phyloP scores from a whole-genome alignment of 2,797 vertebrate species.

The Protonibea diacanthus region DNA sequence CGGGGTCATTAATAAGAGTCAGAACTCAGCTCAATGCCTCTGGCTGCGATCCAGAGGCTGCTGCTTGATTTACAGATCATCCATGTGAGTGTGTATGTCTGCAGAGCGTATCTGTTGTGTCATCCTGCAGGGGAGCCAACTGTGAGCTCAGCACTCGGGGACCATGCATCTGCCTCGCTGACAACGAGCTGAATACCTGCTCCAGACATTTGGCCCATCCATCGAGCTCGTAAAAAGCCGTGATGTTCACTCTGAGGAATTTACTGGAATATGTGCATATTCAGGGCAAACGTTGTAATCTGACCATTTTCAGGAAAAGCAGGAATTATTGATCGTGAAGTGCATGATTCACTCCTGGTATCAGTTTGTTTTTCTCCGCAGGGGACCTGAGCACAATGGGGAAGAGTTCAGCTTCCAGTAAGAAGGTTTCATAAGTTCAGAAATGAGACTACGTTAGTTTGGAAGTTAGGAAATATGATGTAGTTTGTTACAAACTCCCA shows the following conservation, averaged over 20 bases:
- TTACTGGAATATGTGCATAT: constrained; percentile 31
- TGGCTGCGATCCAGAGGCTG: constrained; percentile 42
- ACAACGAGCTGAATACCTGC: constrained; percentile 53
- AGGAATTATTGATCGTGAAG: constrained; percentile 32
- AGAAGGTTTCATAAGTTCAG: constrained; percentile 33
- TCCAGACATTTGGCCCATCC: constrained; percentile 53
- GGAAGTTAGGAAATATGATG: constrained; percentile 32
- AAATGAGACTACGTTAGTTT: neutral
- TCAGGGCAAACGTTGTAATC: constrained; percentile 26
- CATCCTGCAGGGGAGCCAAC: constrained; percentile 63
- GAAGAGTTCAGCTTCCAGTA: neutral
- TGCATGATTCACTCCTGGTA: constrained; percentile 32
- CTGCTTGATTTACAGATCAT: constrained; percentile 65
- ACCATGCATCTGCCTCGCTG: constrained; percentile 61
- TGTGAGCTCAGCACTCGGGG: constrained; percentile 77
- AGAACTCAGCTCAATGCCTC: constrained; percentile 12
- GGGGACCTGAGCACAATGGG: neutral
- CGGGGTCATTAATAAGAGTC: constrained; percentile 13
- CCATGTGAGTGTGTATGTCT: constrained; percentile 35
- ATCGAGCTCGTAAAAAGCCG: constrained; percentile 43
- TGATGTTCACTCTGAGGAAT: constrained; percentile 58
- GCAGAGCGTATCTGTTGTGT: constrained; percentile 61
- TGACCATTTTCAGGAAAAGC: constrained; percentile 27
- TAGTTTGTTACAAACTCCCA: constrained; percentile 13
- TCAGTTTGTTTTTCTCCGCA: constrained; percentile 27